A percentile compares a stretch with the other conserved stretches of the same genome.
Evolutionary conservation across 2,113 vertebrate genomes (phyloP).

Genomic region (Scatophagus argus): DNA sequence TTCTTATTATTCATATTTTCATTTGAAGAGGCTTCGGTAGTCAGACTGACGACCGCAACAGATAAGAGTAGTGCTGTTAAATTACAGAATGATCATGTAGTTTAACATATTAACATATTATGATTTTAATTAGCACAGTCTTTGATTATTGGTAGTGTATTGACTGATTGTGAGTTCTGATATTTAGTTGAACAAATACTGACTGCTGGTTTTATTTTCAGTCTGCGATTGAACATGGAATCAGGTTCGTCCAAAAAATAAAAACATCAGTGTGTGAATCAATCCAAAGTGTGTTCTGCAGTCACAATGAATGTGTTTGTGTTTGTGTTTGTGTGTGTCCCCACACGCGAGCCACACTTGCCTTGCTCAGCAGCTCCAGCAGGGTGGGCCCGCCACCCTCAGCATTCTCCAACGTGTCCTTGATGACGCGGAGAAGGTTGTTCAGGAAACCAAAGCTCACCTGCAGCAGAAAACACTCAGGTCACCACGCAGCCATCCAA

Average conservation of each 20-base stretch:
- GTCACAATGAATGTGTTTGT: neutral
- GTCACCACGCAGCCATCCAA: slow-evolving; percentile 9
- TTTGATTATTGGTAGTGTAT: too few relatives aligned
- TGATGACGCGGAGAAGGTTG: slow-evolving; percentile 83
- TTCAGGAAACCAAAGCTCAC: slow-evolving; percentile 90
- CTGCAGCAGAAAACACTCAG: slow-evolving; percentile 71
- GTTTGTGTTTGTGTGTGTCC: slow-evolving; percentile 12
- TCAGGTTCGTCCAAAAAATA: too few relatives aligned
- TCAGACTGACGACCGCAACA: neutral
- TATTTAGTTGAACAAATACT: too few relatives aligned
- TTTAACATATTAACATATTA: too few relatives aligned
- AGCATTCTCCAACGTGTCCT: slow-evolving; percentile 74
- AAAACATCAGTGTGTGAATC: too few relatives aligned
- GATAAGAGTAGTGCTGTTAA: neutral
- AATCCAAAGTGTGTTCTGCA: neutral
- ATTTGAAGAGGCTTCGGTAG: neutral
- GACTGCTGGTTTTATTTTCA: too few relatives aligned
- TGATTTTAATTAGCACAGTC: too few relatives aligned
- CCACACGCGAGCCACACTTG: slow-evolving; percentile 60
- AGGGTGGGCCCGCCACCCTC: slow-evolving; percentile 78
- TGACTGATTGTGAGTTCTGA: too few relatives aligned
- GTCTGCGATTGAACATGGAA: too few relatives aligned
- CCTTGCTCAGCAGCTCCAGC: slow-evolving; percentile 86
- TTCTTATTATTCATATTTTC: neutral
- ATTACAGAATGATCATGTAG: too few relatives aligned